Conservation (phyloP, 2,797 vertebrate genomes). For the Cirrhinus molitorella region DNA sequence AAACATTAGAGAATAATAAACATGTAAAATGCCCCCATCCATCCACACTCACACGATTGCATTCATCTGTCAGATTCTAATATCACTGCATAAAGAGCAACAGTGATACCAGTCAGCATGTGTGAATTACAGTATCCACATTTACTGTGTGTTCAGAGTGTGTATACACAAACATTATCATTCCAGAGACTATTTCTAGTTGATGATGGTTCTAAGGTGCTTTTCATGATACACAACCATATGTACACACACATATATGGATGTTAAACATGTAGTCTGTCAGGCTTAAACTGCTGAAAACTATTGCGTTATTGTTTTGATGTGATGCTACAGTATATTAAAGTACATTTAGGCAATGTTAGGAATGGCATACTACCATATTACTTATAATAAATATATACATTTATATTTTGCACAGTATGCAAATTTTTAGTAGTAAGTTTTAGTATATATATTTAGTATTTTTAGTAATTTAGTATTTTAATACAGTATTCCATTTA, state of each 20-base stretch:
- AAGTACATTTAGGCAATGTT: constrained; percentile 26
- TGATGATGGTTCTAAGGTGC: constrained; percentile 61
- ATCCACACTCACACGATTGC: constrained; percentile 55
- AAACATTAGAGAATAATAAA: constrained; percentile 52
- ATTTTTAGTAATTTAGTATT: too few relatives aligned
- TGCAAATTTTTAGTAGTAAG: too few relatives aligned
- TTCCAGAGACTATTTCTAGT: constrained; percentile 52
- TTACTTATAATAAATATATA: not conserved
- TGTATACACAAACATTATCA: constrained; percentile 63
- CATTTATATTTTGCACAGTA: too few relatives aligned
- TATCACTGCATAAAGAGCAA: constrained; percentile 55
- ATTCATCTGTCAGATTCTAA: constrained; percentile 68
- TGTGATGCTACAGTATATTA: constrained; percentile 2
- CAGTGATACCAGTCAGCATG: constrained; percentile 64
- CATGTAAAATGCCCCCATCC: constrained; percentile 67
- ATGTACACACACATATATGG: constrained; percentile 59
- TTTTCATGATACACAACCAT: constrained; percentile 65
- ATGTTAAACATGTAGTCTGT: constrained; percentile 56
- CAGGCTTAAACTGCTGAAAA: constrained; percentile 31
- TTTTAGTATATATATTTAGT: too few relatives aligned
- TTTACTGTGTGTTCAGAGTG: constrained; percentile 58
- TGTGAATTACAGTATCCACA: constrained; percentile 55
- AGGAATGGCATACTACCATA: constrained; percentile 27
- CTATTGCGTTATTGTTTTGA: constrained; percentile 18
- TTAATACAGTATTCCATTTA: too few relatives aligned